These are phyloP conservation scores for Aphelinus atriplicis DNA, from an alignment of 1,140 invertebrate genomes.

Conservation along the genomic window DNA sequence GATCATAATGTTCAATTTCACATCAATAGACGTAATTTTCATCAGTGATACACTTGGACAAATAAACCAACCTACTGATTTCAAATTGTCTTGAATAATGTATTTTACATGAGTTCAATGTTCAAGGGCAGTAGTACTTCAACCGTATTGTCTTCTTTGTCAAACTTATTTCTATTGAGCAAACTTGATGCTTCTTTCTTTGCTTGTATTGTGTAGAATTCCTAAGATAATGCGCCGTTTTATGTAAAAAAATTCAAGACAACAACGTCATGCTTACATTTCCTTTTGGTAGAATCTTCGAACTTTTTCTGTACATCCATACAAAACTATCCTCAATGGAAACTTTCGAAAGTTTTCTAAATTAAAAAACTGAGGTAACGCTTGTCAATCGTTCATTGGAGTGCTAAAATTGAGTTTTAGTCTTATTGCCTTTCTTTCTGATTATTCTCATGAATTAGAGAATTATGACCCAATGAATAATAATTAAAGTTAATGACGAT, in stretches of 20 bases:
- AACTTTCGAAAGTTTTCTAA: too few relatives aligned
- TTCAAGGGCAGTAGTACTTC: slow-evolving; percentile 15
- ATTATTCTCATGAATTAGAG: neutral
- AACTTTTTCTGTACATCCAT: too few relatives aligned
- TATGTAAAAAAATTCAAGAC: too few relatives aligned
- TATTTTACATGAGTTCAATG: slow-evolving; percentile 34
- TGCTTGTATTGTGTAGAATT: neutral
- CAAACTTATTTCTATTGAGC: slow-evolving; percentile 9
- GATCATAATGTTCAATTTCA: neutral
- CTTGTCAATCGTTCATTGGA: too few relatives aligned
- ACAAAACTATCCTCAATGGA: too few relatives aligned
- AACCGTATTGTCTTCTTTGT: neutral
- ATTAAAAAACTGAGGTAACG: too few relatives aligned
- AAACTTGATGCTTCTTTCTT: neutral
- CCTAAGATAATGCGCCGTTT: too few relatives aligned
- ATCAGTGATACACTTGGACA: neutral
- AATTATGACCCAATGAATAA: neutral
- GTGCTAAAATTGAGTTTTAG: too few relatives aligned
- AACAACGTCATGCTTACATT: too few relatives aligned
- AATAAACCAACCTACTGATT: slow-evolving; percentile 19
- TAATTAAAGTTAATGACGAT: neutral
- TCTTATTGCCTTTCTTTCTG: too few relatives aligned
- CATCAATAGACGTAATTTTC: neutral
- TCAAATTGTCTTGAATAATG: slow-evolving; percentile 22
- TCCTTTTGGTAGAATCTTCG: too few relatives aligned